These are phyloP conservation scores for Drosophila mimica DNA, from an alignment of 2,888 invertebrate genomes.

Conservation along the genomic window DNA sequence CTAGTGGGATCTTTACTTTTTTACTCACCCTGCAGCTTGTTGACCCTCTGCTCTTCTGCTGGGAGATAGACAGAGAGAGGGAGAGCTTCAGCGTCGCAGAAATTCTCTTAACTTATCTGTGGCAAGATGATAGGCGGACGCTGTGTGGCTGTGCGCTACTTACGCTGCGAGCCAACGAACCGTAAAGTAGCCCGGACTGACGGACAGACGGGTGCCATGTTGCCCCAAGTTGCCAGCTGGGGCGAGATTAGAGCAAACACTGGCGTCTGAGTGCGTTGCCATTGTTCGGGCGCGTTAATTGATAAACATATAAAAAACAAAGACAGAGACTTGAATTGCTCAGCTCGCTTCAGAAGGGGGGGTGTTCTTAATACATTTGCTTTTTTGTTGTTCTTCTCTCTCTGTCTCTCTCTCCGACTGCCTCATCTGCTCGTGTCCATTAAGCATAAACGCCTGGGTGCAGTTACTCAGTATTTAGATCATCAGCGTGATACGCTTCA, in stretches of 20 bases:
- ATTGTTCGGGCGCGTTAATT: constrained; percentile 73
- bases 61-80: background rate
- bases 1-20: constrained; percentile 19
- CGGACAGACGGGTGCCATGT: constrained; percentile 33
- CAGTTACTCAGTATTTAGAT: constrained; percentile 52
- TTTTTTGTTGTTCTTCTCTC: background rate
- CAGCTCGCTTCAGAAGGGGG: constrained; percentile 17
- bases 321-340: constrained; percentile 44
- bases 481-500: constrained; percentile 43
- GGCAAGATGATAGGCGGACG: constrained; percentile 58
- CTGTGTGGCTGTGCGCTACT: constrained; percentile 49
- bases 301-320: constrained; percentile 60
- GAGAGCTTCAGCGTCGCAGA: constrained; percentile 21
- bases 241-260: constrained; percentile 55
- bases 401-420: constrained; percentile 13
- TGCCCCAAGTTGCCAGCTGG: constrained; percentile 28
- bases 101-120: constrained; percentile 57
- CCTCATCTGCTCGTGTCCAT: constrained; percentile 31
- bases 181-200: constrained; percentile 60
- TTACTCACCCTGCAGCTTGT: constrained; percentile 39
- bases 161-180: constrained; percentile 68
- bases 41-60: constrained; percentile 45
- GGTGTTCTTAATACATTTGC: constrained; percentile 36
- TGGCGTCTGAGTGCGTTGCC: constrained; percentile 65
- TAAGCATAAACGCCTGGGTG: constrained; percentile 45